phyloP scores from a whole-genome alignment of 2,888 invertebrate species.

The Cephus sareptanus region DNA sequence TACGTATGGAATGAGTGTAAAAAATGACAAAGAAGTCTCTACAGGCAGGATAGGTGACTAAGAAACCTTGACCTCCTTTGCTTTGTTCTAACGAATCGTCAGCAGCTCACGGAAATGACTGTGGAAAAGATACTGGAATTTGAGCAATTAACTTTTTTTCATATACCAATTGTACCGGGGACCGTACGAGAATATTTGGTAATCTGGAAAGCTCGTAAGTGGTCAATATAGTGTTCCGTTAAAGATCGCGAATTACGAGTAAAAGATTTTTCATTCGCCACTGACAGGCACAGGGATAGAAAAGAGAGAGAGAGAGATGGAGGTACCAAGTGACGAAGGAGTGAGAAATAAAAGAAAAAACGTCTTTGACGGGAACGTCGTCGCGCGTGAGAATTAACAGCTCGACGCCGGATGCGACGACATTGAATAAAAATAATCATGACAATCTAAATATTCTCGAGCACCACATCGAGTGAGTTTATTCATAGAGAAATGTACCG shows the following conservation, averaged over 20 bases:
- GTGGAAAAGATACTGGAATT: background rate
- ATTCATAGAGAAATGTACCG: slow-evolving; percentile 16
- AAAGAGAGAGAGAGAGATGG: background rate
- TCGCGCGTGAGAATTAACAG: slow-evolving; percentile 4
- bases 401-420: slow-evolving; percentile 11
- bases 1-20: background rate
- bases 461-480: slow-evolving; percentile 17
- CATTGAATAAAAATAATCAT: slow-evolving; percentile 11
- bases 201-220: background rate
- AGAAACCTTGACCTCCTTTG: background rate
- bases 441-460: slow-evolving; percentile 15
- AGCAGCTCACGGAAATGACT: background rate
- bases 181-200: background rate
- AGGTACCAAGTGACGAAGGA: background rate
- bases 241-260: background rate
- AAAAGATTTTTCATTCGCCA: background rate
- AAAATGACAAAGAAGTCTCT: background rate
- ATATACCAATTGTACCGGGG: background rate
- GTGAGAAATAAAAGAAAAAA: background rate
- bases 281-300: background rate
- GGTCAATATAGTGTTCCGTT: background rate
- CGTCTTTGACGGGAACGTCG: background rate
- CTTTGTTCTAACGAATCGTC: background rate
- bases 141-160: background rate
- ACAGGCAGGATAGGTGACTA: background rate